phyloP scores from a whole-genome alignment of 1,140 invertebrate species.

The Acyrthosiphon pisum region DNA sequence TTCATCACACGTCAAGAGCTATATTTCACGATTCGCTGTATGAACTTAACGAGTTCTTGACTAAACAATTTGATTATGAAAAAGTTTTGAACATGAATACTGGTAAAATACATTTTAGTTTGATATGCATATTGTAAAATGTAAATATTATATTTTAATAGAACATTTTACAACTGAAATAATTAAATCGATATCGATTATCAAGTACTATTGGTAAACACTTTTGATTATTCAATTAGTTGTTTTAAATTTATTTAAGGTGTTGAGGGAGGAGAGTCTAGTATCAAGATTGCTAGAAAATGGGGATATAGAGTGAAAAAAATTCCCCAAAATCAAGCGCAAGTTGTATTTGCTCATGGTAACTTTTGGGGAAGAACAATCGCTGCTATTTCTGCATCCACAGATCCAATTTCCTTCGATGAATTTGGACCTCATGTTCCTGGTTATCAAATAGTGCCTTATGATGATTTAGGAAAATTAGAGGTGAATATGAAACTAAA shows the following conservation, averaged over 20 bases:
- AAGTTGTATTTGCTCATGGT: constrained; percentile 76
- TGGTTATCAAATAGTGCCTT: constrained; percentile 76
- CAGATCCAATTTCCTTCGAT: constrained; percentile 72
- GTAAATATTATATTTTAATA: background rate
- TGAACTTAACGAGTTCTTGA: constrained; percentile 77
- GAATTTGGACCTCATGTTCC: constrained; percentile 84
- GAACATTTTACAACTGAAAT: background rate
- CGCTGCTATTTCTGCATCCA: constrained; percentile 79
- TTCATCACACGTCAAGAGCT: constrained; percentile 80
- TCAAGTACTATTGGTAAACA: background rate
- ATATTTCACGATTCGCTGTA: constrained; percentile 78
- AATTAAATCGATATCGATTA: background rate
- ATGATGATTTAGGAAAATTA: constrained; percentile 74
- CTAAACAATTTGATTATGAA: constrained; percentile 76
- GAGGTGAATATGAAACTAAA: constrained; percentile 64
- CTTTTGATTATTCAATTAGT: background rate
- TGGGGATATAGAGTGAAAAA: constrained; percentile 84
- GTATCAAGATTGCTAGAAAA: constrained; percentile 76
- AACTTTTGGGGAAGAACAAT: constrained; percentile 88
- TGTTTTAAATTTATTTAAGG: constrained; percentile 65
- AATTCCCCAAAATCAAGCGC: constrained; percentile 75
- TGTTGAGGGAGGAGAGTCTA: constrained; percentile 81
- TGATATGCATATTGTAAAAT: background rate
- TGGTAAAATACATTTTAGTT: constrained; percentile 65
- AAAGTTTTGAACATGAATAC: constrained; percentile 85